Base-by-base conservation (phyloP, 2,888 invertebrate species). In the Xestoiulus laeticollis region DNA sequence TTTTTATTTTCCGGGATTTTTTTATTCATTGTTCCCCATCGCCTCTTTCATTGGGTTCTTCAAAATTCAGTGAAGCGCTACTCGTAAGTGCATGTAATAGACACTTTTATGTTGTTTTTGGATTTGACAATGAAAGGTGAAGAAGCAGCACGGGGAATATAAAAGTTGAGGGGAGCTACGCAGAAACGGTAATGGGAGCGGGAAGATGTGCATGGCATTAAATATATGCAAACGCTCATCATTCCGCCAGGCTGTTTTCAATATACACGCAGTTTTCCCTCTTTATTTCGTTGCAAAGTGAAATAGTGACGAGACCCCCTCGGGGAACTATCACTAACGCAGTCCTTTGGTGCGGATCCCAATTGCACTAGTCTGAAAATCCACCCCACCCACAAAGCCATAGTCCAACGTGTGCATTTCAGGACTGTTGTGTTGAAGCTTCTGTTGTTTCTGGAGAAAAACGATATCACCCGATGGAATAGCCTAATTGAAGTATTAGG, bases 41-140 rank as follows among this genome's bases (percentile, higher is more conserved):
- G 68, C 68, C 68, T 26, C 22, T 68, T 68, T 68, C 68, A 68
- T 68, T 68, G 68, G 68, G 68, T 68, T 68, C 68, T 68, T 68
- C 68, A 68, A 68, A 68, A 68, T 26, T 68, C 68, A 68, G 68
- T 68, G 68, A 68, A 68, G 68, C 68, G 68, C 68, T 68, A 68
- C 68, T 68, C 68, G 68, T 68, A 68, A 68, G 68, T 68, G 68
- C 68, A 68, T 68, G 68, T 68, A 68, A 68, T 26, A 68, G 68
- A 68, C 68, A 68, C 68, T 68, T 68, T 68, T 68, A 68, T 68
- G 68, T 68, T 68, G 68, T 68, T 68, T 68, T 68, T 68, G 68
- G 68, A 68, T 68, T 68, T 68, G 68, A 68, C 68, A 68, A 68
- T 68, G 68, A 68, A 68, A 68, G 68, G 68, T 68, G 68, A 68